These are phyloP conservation scores for Venustaconcha ellipsiformis DNA, from an alignment of 1,140 invertebrate species.

Conservation along the genomic window DNA sequence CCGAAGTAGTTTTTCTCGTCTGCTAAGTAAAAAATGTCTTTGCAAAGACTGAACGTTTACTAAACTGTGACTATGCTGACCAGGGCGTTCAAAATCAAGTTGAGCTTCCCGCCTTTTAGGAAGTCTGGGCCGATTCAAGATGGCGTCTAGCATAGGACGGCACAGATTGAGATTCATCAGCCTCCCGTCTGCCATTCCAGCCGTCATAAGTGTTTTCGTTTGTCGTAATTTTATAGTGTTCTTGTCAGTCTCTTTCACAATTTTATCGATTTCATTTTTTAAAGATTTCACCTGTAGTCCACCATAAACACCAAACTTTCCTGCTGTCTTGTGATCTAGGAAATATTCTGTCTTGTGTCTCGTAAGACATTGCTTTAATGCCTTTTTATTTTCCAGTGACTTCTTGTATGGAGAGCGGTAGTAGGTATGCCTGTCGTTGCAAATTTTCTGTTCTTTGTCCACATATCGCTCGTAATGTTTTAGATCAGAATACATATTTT, in stretches of 20 bases:
- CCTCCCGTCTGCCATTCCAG: slow-evolving; percentile 22
- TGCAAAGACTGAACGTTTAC: no score
- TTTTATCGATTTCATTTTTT: slow-evolving; percentile 20
- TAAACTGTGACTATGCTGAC: no score
- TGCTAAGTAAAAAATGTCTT: no score
- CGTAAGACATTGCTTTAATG: slow-evolving; percentile 37
- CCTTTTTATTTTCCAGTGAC: slow-evolving; percentile 34
- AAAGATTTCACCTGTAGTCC: slow-evolving; percentile 30
- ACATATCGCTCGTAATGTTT: slow-evolving; percentile 22
- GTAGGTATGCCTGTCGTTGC: slow-evolving; percentile 24
- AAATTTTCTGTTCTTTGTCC: slow-evolving; percentile 29
- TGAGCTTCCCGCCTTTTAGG: slow-evolving; percentile 7
- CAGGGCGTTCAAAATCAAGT: slow-evolving; percentile 18
- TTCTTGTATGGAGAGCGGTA: slow-evolving; percentile 26
- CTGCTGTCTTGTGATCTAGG: neutral
- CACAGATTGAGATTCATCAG: slow-evolving; percentile 28
- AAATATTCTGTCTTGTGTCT: slow-evolving; percentile 30
- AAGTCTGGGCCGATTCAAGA: slow-evolving; percentile 25
- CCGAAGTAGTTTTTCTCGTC: no score
- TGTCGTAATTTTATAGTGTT: slow-evolving; percentile 19
- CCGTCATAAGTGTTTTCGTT: slow-evolving; percentile 16
- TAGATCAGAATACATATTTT: slow-evolving; percentile 31
- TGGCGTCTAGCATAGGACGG: slow-evolving; percentile 21
- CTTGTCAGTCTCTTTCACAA: slow-evolving; percentile 25
- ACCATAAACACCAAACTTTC: slow-evolving; percentile 25